Base-by-base conservation (phyloP, 2,888 invertebrate genomes). In the Lomographa bimaculata region DNA sequence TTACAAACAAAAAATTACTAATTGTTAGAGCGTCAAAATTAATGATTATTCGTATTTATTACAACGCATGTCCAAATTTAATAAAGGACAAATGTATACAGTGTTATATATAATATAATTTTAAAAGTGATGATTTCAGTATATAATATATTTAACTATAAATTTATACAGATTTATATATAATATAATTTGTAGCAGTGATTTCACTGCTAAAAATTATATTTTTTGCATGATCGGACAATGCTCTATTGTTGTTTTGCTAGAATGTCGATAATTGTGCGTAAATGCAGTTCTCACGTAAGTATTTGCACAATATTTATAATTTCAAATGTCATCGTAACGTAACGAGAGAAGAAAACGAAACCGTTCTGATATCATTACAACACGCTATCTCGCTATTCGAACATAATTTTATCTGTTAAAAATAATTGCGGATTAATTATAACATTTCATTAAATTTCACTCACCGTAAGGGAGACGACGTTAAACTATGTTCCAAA, bases 401-500 rank as follows among this genome's bases (percentile, higher is more conserved):
- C 50, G 35, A 40, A 47, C 26, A 21, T 33, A 32, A 34, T 11
- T 36, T 27, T 26, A 26, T 30, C 14, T 14, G 14, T n/a, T 30
- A 14, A 43, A 45, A 41, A 43, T 32, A 34, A 37, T 24, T 35
- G 24, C 8, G 19, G 20, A 35, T 34, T 36, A 39, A 44, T 38
- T 46, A 29, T 20, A 11, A 23, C n/a, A n/a, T n/a, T n/a, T n/a
- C n/a, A n/a, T n/a, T n/a, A n/a, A n/a, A 29, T 11, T 44, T 21
- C 8, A 79, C 85, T 86, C 46, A 86, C 86, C 85, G 82, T 66
- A 67, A 67, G 49, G 53, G 54, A 66, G 57, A 73, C 79, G 75
- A 82, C 58, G 66, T 43, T 50, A 57, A 59, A 32, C 28, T 29
- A 57, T 57, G 56, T 62, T 55, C 46, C 55, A 61, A 55, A 63